Evolutionary conservation across 2,888 invertebrate genomes (phyloP).

Genomic region (Escarpia spicata): DNA sequence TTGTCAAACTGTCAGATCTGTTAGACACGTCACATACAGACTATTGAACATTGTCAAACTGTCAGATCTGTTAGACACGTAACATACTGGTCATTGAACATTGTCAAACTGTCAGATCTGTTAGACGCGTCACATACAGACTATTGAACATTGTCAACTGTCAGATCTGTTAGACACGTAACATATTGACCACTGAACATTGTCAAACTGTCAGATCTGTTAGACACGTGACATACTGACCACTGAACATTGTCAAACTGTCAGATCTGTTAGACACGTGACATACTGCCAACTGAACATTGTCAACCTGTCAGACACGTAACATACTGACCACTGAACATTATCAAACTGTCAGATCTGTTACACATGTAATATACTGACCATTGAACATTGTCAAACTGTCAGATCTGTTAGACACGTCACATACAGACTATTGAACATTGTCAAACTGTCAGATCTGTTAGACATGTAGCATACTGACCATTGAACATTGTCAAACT

Average conservation of each 20-base stretch:
- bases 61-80: constrained; percentile 32
- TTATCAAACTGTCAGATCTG: background rate
- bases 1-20: too few species aligned
- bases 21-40: background rate
- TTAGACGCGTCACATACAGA: too few species aligned
- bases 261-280: constrained; percentile 32
- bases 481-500: background rate
- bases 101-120: background rate
- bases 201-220: too few species aligned
- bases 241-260: too few species aligned
- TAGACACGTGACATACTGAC: background rate
- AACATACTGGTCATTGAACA: too few species aligned
- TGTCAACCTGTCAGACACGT: background rate
- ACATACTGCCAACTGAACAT: too few species aligned
- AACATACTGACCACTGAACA: background rate
- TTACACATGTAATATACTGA: background rate
- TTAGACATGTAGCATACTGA: too few species aligned
- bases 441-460: constrained; percentile 33
- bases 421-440: too few species aligned
- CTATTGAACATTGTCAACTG: background rate
- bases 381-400: too few species aligned
- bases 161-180: background rate
- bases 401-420: background rate
- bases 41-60: too few species aligned
- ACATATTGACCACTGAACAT: background rate